These are phyloP conservation scores for Anas acuta DNA, from an alignment of 2,797 vertebrate genomes.

Conservation along the genomic window DNA sequence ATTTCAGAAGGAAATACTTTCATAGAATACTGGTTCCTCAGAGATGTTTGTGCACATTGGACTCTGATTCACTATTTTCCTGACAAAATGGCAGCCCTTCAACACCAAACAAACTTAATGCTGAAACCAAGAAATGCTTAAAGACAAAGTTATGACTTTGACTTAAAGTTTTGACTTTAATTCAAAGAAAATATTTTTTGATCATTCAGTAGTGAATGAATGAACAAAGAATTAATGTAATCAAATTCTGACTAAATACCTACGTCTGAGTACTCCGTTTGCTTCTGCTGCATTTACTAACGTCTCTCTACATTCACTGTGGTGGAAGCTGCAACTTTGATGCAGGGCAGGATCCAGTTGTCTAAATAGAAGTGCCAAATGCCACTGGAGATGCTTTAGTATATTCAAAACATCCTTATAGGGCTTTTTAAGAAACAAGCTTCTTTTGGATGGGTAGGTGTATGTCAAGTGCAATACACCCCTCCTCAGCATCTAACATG, in stretches of 20 bases:
- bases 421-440: background rate
- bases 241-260: background rate
- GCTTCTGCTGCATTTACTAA: background rate
- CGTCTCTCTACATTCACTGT: background rate
- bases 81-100: background rate
- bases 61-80: background rate
- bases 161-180: background rate
- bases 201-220: background rate
- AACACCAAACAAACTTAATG: background rate
- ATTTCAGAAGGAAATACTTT: background rate
- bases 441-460: background rate
- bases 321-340: background rate
- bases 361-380: background rate
- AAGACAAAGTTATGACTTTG: background rate
- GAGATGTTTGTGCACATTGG: background rate
- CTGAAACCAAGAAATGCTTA: background rate
- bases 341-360: background rate
- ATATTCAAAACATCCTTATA: background rate
- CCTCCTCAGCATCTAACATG: background rate
- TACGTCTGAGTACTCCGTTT: background rate
- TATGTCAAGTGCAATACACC: rapidly evolving
- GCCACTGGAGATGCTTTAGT: background rate
- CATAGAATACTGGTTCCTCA: background rate
- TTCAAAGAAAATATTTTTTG: background rate
- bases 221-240: background rate